Evolutionary conservation across 2,888 invertebrate species (phyloP).

Genomic region (Phortica magna): DNA sequence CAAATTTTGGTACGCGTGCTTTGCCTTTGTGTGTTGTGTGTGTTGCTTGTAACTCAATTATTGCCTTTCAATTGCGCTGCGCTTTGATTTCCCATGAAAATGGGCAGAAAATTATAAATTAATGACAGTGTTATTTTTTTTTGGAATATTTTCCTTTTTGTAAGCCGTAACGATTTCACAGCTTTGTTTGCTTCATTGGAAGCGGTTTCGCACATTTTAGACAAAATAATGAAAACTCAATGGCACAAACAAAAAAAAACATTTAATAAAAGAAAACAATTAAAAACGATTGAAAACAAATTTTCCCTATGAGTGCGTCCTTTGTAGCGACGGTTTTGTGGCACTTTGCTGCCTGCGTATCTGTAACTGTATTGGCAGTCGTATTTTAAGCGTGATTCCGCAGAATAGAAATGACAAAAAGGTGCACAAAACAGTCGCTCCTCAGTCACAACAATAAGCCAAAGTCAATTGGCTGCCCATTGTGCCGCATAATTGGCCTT

Average conservation of each 20-base stretch:
- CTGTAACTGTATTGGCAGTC: slow-evolving; percentile 41
- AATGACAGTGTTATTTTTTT: slow-evolving; percentile 38
- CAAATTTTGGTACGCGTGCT: slow-evolving; percentile 25
- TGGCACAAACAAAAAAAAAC: slow-evolving; percentile 44
- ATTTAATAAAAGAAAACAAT: slow-evolving; percentile 60
- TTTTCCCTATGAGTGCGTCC: slow-evolving; percentile 60
- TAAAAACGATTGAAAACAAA: slow-evolving; percentile 58
- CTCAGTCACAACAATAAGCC: slow-evolving; percentile 63
- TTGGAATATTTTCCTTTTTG: not conserved
- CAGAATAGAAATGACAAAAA: slow-evolving; percentile 67
- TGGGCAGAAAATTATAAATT: slow-evolving; percentile 43
- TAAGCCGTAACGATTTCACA: slow-evolving; percentile 13
- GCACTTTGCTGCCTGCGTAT: not conserved
- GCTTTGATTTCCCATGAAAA: slow-evolving; percentile 59
- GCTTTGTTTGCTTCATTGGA: slow-evolving; percentile 61
- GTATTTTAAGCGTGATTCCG: slow-evolving; percentile 53
- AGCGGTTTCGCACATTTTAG: slow-evolving; percentile 64
- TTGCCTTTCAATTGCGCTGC: slow-evolving; percentile 63
- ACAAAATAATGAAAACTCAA: slow-evolving; percentile 46
- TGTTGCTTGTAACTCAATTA: slow-evolving; percentile 66
- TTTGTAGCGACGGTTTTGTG: slow-evolving; percentile 40
- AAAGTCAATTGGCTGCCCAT: slow-evolving; percentile 44
- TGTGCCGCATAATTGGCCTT: slow-evolving; percentile 2
- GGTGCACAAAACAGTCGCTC: slow-evolving; percentile 41
- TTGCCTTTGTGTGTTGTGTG: slow-evolving; percentile 39